A percentile compares a stretch with the other conserved stretches of the same genome.
Evolutionary conservation across 2,113 vertebrate species (phyloP).

Genomic region (Syngnathus floridae): DNA sequence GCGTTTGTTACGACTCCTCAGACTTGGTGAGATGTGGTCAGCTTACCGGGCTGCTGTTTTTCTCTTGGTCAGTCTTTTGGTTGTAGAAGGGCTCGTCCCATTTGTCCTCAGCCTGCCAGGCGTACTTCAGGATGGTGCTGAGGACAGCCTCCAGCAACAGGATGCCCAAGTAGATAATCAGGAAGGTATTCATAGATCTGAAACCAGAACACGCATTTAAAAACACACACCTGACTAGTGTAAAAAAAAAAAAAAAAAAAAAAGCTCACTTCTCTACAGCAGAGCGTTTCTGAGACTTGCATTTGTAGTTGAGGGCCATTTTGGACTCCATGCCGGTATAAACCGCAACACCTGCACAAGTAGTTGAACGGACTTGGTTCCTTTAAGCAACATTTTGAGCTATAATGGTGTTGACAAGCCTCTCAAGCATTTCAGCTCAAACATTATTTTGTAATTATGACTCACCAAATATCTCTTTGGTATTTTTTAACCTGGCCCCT

Average conservation of each 20-base stretch:
- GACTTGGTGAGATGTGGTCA: neutral
- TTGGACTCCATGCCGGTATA: constrained; percentile 99
- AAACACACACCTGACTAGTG: neutral
- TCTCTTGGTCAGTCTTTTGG: constrained; percentile 86
- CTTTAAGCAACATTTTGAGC: neutral
- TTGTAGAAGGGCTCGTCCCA: constrained; percentile 97
- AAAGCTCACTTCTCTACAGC: constrained; percentile 91
- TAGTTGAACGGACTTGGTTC: neutral
- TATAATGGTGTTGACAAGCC: too few relatives aligned
- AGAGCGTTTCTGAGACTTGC: constrained; percentile 98
- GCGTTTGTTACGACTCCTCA: constrained; percentile 2
- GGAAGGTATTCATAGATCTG: constrained; percentile 98
- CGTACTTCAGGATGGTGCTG: constrained; percentile 95
- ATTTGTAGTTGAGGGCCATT: constrained; percentile 99
- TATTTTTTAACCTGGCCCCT: constrained; percentile 97
- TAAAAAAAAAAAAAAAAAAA: too few relatives aligned
- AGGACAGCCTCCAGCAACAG: constrained; percentile 89
- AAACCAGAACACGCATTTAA: constrained; percentile 5
- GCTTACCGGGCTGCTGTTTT: constrained; percentile 82
- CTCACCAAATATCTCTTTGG: constrained; percentile 97
- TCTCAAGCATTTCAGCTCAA: too few relatives aligned
- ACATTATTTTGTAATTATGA: neutral
- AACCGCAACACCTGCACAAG: constrained; percentile 83
- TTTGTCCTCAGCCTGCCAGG: constrained; percentile 89
- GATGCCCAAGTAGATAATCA: constrained; percentile 94